A percentile compares a stretch with the other conserved stretches of the same genome.
phyloP scores from a whole-genome alignment of 2,888 invertebrate species.

The Pandemis heparana region DNA sequence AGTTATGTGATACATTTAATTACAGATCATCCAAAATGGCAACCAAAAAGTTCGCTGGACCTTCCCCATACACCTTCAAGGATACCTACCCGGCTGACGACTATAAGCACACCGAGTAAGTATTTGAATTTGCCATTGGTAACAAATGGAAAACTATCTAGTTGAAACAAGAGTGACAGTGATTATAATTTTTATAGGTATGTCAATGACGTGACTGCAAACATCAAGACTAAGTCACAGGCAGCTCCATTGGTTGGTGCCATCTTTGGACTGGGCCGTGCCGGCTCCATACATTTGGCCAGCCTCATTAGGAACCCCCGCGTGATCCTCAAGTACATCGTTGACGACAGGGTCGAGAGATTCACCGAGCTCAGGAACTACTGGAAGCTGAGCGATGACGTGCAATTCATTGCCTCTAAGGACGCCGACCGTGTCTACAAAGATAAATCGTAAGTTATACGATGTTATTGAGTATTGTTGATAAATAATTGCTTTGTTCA shows the following conservation, averaged over 20 bases:
- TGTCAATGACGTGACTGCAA: slow-evolving; percentile 66
- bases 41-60: slow-evolving; percentile 78
- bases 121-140: slow-evolving; percentile 25
- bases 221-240: slow-evolving; percentile 51
- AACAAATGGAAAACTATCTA: background rate
- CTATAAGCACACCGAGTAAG: slow-evolving; percentile 79
- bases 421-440: slow-evolving; percentile 79
- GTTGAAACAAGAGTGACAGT: background rate
- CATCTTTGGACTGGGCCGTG: slow-evolving; percentile 86
- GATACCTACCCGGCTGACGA: slow-evolving; percentile 73
- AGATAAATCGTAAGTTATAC: slow-evolving; percentile 78
- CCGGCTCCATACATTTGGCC: slow-evolving; percentile 86
- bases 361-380: slow-evolving; percentile 76
- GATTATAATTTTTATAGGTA: slow-evolving; percentile 61
- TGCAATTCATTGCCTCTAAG: slow-evolving; percentile 77
- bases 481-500: slow-evolving; percentile 3
- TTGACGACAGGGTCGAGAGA: slow-evolving; percentile 81
- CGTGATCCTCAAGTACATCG: slow-evolving; percentile 81
- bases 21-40: slow-evolving; percentile 68
- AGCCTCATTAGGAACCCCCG: slow-evolving; percentile 79
- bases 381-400: slow-evolving; percentile 78
- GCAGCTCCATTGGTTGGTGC: slow-evolving; percentile 74
- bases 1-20: background rate
- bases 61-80: slow-evolving; percentile 76
- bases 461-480: slow-evolving; percentile 46